Conservation (phyloP, 1,140 invertebrate species). For the Cotesia typhae region DNA sequence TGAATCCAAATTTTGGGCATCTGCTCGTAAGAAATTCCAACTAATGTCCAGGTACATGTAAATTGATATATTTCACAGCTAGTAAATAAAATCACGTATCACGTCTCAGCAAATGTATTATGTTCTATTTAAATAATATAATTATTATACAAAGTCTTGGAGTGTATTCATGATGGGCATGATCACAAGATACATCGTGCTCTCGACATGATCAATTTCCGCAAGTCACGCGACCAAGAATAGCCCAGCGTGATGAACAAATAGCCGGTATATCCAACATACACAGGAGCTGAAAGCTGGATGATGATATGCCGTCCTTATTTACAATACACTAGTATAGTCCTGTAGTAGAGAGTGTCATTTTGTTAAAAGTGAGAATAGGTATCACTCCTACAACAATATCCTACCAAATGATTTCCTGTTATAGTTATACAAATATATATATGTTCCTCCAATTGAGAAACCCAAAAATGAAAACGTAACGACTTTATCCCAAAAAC, state of each 20-base stretch:
- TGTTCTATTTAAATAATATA: too few species aligned
- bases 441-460: too few species aligned
- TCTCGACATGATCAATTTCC: slow-evolving; percentile 37
- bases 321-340: not conserved
- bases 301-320: not conserved
- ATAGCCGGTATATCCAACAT: slow-evolving; percentile 31
- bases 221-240: slow-evolving; percentile 42
- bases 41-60: too few species aligned
- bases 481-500: slow-evolving; percentile 41
- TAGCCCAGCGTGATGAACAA: slow-evolving; percentile 34
- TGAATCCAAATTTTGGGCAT: too few species aligned
- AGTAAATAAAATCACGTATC: slow-evolving; percentile 4
- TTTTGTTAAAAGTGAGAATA: slow-evolving; percentile 1
- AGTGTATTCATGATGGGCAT: not conserved
- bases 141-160: too few species aligned
- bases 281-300: slow-evolving; percentile 24
- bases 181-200: not conserved
- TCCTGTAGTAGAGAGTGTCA: not conserved
- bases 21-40: too few species aligned
- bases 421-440: slow-evolving; percentile 12
- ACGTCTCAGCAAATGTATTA: slow-evolving; percentile 2
- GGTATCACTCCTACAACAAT: slow-evolving; percentile 44
- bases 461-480: slow-evolving; percentile 28
- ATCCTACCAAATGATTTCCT: slow-evolving; percentile 43
- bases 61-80: too few species aligned